Evolutionary conservation across 2,797 vertebrate genomes (phyloP).

Genomic region (Gadopsis marmoratus): DNA sequence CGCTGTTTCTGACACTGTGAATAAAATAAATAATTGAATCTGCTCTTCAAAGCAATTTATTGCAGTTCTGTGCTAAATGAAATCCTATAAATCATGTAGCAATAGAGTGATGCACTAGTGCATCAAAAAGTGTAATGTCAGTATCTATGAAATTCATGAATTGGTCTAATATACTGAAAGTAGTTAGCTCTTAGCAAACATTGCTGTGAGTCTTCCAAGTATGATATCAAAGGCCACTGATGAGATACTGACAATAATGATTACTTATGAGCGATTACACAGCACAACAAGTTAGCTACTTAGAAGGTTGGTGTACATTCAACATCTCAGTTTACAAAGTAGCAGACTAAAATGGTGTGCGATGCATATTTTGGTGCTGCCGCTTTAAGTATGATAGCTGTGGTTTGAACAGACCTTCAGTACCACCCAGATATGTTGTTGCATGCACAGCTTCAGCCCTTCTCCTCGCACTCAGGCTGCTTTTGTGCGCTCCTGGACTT

Average conservation of each 20-base stretch:
- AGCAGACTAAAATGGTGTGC: background rate
- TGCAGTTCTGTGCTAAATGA: conserved; percentile 13
- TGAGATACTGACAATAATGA: background rate
- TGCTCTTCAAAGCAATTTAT: conserved; percentile 19
- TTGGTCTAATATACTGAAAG: background rate
- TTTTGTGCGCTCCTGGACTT: too few relatives aligned
- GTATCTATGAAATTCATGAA: background rate
- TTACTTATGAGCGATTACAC: background rate
- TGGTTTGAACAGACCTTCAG: background rate
- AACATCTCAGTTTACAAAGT: background rate
- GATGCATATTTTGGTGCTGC: background rate
- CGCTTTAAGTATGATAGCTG: background rate
- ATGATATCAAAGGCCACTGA: conserved; percentile 1
- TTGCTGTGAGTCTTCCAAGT: background rate
- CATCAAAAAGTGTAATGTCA: background rate
- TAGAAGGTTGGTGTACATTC: too few relatives aligned
- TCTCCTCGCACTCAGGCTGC: too few relatives aligned
- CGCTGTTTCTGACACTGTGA: conserved; percentile 15
- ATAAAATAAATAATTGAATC: conserved; percentile 24
- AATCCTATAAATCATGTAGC: background rate
- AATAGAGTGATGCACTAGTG: background rate
- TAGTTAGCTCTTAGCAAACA: background rate
- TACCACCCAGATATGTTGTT: background rate
- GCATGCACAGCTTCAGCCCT: too few relatives aligned
- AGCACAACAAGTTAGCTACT: background rate